A percentile compares a stretch with the other conserved stretches of the same genome.
Evolutionary conservation across 1,140 invertebrate genomes (phyloP).

Genomic region (Drosophila miranda): DNA sequence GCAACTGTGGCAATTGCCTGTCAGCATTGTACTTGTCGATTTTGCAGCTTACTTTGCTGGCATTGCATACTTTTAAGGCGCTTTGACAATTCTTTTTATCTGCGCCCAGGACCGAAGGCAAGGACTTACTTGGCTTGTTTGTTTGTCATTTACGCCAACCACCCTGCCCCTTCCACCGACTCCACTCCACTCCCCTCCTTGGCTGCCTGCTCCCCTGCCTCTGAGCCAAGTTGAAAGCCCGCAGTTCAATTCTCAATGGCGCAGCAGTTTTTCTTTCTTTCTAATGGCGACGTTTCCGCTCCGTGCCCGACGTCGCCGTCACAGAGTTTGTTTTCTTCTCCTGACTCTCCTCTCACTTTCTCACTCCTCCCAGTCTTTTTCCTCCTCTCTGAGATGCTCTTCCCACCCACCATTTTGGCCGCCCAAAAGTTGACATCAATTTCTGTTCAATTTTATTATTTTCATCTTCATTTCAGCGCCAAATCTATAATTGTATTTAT

Average conservation of each 20-base stretch:
- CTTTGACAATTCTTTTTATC: conserved; percentile 81
- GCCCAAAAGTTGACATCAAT: conserved; percentile 74
- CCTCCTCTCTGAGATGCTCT: neutral
- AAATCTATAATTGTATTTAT: conserved; percentile 82
- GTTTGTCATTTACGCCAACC: conserved; percentile 74
- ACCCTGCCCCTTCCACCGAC: conserved; percentile 7
- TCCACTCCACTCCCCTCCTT: neutral
- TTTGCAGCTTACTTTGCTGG: conserved; percentile 81
- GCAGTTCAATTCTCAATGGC: conserved; percentile 79
- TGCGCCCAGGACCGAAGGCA: conserved; percentile 68
- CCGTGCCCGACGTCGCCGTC: conserved; percentile 39
- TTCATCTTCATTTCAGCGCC: conserved; percentile 77
- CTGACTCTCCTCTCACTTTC: neutral
- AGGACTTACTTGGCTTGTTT: conserved; percentile 76
- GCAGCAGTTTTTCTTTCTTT: conserved; percentile 75
- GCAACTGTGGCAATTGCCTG: conserved; percentile 76
- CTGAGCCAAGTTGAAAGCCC: conserved; percentile 66
- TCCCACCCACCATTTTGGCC: neutral
- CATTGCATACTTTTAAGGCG: conserved; percentile 80
- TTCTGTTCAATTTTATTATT: conserved; percentile 80
- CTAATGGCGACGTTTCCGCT: conserved; percentile 80
- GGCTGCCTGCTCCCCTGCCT: conserved; percentile 2
- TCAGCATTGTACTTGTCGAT: conserved; percentile 81
- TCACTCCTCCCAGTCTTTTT: neutral
- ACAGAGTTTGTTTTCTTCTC: conserved; percentile 33